These are phyloP conservation scores for Mamestra brassicae DNA, from an alignment of 2,888 invertebrate species.

Conservation along the genomic window DNA sequence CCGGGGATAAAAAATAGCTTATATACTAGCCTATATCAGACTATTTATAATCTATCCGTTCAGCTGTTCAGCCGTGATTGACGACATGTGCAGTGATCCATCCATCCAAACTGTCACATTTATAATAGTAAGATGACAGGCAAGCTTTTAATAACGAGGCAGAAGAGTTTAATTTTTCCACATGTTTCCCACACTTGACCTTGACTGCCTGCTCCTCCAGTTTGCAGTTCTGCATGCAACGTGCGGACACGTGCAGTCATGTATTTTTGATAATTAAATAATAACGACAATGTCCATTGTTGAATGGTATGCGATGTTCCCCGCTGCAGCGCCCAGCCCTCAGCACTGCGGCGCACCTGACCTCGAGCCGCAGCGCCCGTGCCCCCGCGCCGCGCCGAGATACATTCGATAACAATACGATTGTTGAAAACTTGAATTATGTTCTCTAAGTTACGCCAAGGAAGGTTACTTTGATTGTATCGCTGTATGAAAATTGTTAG, in stretches of 20 bases:
- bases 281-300: slow-evolving; percentile 70
- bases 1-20: no score
- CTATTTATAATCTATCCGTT: no score
- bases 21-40: no score
- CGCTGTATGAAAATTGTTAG: slow-evolving; percentile 75
- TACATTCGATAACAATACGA: slow-evolving; percentile 80
- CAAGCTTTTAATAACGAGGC: background rate
- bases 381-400: slow-evolving; percentile 60
- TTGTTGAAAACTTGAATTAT: slow-evolving; percentile 84
- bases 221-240: slow-evolving; percentile 20
- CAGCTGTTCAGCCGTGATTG: no score
- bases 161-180: background rate
- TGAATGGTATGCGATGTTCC: slow-evolving; percentile 63
- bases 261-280: slow-evolving; percentile 70
- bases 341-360: slow-evolving; percentile 22
- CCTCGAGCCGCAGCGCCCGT: slow-evolving; percentile 47
- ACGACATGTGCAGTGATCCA: no score
- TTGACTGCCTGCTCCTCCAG: slow-evolving; percentile 6
- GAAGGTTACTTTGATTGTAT: slow-evolving; percentile 80
- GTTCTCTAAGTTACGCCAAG: slow-evolving; percentile 74
- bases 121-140: no score
- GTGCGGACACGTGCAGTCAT: background rate
- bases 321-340: slow-evolving; percentile 18
- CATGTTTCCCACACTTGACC: slow-evolving; percentile 8
- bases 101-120: no score